phyloP scores from a whole-genome alignment of 30 jellyfish, hydroid and myxozoan genomes.

The Hydractinia symbiolongicarpus region DNA sequence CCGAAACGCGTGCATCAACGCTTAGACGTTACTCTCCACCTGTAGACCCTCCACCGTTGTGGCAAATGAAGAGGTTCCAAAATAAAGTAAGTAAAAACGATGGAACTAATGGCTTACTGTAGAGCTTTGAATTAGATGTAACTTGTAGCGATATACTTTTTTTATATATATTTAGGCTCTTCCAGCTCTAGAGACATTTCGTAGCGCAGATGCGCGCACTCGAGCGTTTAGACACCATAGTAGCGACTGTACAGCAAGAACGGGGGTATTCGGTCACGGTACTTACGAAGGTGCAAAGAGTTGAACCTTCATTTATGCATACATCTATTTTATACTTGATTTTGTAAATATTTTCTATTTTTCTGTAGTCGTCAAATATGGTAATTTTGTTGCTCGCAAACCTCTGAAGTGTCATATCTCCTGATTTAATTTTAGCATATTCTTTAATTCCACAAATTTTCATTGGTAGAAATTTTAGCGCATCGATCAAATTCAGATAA shows the following conservation, averaged over 20 bases:
- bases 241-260: constrained; percentile 85
- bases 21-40: constrained; percentile 88
- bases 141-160: neutral
- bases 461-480: no score
- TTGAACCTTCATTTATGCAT: constrained; percentile 4
- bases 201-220: constrained; percentile 65
- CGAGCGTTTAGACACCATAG: constrained; percentile 78
- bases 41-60: constrained; percentile 82
- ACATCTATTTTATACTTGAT: neutral
- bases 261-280: constrained; percentile 97
- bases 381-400: no score
- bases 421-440: no score
- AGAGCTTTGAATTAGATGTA: neutral
- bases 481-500: no score
- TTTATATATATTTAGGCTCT: constrained; percentile 45
- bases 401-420: no score
- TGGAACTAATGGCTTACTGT: neutral
- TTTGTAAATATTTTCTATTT: neutral
- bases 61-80: constrained; percentile 91
- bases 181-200: constrained; percentile 79
- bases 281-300: constrained; percentile 85
- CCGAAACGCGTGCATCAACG: constrained; percentile 92
- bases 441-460: no score
- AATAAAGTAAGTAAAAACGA: constrained; percentile 43
- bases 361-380: no score